These are phyloP conservation scores for Subanguina moxae DNA, from an alignment of 1,140 invertebrate species.

Conservation along the genomic window DNA sequence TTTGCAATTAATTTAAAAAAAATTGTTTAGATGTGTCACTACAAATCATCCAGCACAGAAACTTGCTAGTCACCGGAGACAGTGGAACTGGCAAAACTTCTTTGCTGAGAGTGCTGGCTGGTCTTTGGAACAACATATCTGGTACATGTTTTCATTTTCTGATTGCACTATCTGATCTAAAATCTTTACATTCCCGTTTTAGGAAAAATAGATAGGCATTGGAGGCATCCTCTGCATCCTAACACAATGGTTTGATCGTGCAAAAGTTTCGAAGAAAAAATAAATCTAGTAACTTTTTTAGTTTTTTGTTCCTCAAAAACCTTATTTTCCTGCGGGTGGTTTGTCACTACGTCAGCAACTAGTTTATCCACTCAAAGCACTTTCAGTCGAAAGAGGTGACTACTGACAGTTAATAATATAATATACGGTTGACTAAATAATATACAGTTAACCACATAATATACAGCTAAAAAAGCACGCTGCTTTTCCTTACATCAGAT, in stretches of 20 bases:
- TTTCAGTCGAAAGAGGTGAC: slow-evolving; percentile 52
- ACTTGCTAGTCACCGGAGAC: slow-evolving; percentile 65
- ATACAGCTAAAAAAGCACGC: too few relatives aligned
- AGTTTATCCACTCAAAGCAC: slow-evolving; percentile 57
- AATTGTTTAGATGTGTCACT: slow-evolving; percentile 62
- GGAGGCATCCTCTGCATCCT: slow-evolving; percentile 50
- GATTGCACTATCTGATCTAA: slow-evolving; percentile 6
- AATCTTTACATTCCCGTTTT: neutral
- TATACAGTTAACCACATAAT: too few relatives aligned
- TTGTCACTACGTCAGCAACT: slow-evolving; percentile 64
- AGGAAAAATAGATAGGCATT: slow-evolving; percentile 59
- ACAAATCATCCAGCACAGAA: slow-evolving; percentile 61
- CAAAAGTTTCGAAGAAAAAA: too few relatives aligned
- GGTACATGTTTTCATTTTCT: slow-evolving; percentile 39
- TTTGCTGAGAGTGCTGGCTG: slow-evolving; percentile 64
- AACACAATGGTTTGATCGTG: slow-evolving; percentile 41
- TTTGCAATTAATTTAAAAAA: too few relatives aligned
- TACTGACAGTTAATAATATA: too few relatives aligned
- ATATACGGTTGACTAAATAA: neutral
- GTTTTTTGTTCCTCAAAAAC: slow-evolving; percentile 66
- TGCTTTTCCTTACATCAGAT: too few relatives aligned
- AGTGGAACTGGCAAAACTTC: slow-evolving; percentile 68
- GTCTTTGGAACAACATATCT: slow-evolving; percentile 63
- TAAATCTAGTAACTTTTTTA: slow-evolving; percentile 51
- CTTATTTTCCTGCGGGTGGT: slow-evolving; percentile 65